Evolutionary conservation across 2,888 invertebrate genomes (phyloP), one percentile per base, ranked within the genome.

Genomic region (Scaptomyza flava): DNA sequence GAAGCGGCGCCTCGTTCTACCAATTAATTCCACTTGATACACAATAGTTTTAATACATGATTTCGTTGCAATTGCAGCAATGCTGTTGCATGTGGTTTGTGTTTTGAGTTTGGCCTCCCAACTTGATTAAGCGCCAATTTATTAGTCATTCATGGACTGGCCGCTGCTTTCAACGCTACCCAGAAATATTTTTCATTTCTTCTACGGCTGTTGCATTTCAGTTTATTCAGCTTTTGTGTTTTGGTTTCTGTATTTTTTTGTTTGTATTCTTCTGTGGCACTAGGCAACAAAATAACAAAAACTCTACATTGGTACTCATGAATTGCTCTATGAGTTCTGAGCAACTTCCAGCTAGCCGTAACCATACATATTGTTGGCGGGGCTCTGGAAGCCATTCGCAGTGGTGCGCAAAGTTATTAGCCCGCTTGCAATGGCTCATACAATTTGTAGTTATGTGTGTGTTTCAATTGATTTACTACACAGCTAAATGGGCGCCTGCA

Each of bases 101-200:
- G 79, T 68, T 76, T 63, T 58, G 47, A 46, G 48, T 45, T 64
- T 54, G 53, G 74, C 68, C 73, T 61, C 62, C 66, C 76, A 68
- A 85, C 64, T 87, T 83, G 86, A 83, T 83, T 75, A 84, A 87
- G 81, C 81, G 79, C 68, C 87, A 82, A 82, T 88, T 82, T 82
- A 83, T 82, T 83, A 88, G 78, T 78, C 72, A 84, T 84, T 81
- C 84, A 58, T 67, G 52, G 61, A 52, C 68, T 59, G 78, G 64
- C 52, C 68, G 54, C 38, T 57, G 78, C 81, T 82, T 86, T 82
- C 82, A 86, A 68, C 84, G 84, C 84, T 63, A 41, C n/a, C 75
- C 56, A 72, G 68, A 86, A 83, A 83, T 83, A 83, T 86, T 86
- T 83, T 68, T 67, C 79, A 79, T 76, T 81, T 76, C 59, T 77